Percentiles rank a stretch among this genome's conserved stretches.
Evolutionary conservation across 2,113 vertebrate genomes (phyloP).

Genomic region (Dendropsophus ebraccatus): DNA sequence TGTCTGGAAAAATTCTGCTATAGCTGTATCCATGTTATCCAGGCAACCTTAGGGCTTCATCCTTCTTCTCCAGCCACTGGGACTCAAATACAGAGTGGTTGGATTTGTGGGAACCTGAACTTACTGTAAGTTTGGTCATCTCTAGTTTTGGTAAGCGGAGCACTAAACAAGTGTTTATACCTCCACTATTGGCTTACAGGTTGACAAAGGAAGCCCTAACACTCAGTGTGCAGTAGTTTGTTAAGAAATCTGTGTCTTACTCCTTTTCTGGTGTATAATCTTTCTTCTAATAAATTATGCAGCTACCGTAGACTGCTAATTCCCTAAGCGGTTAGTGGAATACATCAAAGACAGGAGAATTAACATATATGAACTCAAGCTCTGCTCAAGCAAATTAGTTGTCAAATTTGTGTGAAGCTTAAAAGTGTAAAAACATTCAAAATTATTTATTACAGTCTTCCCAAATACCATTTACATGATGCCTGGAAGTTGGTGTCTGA

Average conservation of each 20-base stretch:
- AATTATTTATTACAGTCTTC: neutral
- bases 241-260: neutral
- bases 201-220: neutral
- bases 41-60: too few relatives aligned
- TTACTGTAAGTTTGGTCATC: too few relatives aligned
- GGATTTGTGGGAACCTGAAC: too few relatives aligned
- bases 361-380: neutral
- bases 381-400: neutral
- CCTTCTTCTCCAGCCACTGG: too few relatives aligned
- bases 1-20: too few relatives aligned
- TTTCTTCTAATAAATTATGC: constrained; percentile 7
- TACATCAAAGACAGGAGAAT: constrained; percentile 12
- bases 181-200: neutral
- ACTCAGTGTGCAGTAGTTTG: neutral
- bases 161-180: neutral
- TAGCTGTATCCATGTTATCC: too few relatives aligned
- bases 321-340: neutral
- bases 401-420: neutral
- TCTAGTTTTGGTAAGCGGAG: neutral
- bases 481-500: too few relatives aligned
- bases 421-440: neutral
- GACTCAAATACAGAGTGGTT: too few relatives aligned
- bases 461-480: neutral
- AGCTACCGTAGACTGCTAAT: neutral
- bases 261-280: neutral